Evolutionary conservation across 2,888 invertebrate species (phyloP).

Genomic region (Tetropium fuscum): DNA sequence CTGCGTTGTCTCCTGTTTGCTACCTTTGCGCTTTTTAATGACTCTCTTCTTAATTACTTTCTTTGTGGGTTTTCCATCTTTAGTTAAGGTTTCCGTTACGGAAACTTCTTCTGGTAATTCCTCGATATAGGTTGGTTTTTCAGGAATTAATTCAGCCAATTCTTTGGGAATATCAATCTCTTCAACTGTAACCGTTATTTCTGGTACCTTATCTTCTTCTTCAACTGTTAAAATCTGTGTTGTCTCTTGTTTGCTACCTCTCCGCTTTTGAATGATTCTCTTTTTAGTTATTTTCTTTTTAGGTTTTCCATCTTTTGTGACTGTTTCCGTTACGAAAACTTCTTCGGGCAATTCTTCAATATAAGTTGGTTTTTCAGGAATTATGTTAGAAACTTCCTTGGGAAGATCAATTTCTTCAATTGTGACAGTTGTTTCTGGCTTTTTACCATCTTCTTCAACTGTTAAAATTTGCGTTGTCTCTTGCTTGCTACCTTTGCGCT

Average conservation of each 20-base stretch:
- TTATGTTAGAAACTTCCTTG: slow-evolving; percentile 56
- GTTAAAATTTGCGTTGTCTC: not conserved
- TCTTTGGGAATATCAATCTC: slow-evolving; percentile 50
- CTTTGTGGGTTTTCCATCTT: slow-evolving; percentile 50
- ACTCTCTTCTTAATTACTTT: slow-evolving; percentile 51
- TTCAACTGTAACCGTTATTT: slow-evolving; percentile 50
- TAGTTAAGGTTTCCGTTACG: slow-evolving; percentile 36
- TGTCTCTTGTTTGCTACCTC: slow-evolving; percentile 57
- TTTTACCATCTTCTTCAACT: not conserved
- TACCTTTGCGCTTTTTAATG: not conserved
- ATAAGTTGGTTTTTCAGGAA: slow-evolving; percentile 55
- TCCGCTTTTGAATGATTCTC: slow-evolving; percentile 57
- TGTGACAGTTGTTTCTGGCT: not conserved
- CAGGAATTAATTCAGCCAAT: slow-evolving; percentile 1
- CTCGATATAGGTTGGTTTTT: not conserved
- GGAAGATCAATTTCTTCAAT: slow-evolving; percentile 13
- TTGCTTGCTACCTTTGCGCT: not conserved
- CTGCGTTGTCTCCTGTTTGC: not conserved
- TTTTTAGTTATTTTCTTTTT: slow-evolving; percentile 55
- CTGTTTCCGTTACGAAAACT: slow-evolving; percentile 51
- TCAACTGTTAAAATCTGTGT: slow-evolving; percentile 54
- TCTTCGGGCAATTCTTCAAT: slow-evolving; percentile 52
- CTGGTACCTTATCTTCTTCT: slow-evolving; percentile 51
- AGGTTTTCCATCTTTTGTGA: slow-evolving; percentile 46
- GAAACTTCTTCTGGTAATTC: slow-evolving; percentile 38